These are phyloP conservation scores for Sarcophaga caerulescens DNA, from an alignment of 2,888 invertebrate species.

Conservation along the genomic window DNA sequence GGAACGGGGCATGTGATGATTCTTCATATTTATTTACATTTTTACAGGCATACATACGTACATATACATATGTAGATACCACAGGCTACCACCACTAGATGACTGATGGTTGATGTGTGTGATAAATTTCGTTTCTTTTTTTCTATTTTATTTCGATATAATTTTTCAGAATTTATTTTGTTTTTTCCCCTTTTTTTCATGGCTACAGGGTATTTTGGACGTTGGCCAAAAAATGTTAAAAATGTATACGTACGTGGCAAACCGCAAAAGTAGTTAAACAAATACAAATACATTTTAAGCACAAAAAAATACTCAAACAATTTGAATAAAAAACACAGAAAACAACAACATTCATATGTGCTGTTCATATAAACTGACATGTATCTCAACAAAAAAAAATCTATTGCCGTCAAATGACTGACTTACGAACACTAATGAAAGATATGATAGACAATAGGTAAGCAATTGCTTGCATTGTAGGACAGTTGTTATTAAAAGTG, in stretches of 20 bases:
- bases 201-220: constrained; percentile 38
- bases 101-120: constrained; percentile 56
- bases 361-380: background rate
- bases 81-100: constrained; percentile 21
- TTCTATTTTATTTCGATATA: constrained; percentile 8
- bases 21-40: background rate
- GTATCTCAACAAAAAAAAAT: constrained; percentile 37
- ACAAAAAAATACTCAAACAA: constrained; percentile 47
- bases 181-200: background rate
- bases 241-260: constrained; percentile 67
- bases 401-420: background rate
- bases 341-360: background rate
- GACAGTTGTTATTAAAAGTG: background rate
- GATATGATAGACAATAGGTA: constrained; percentile 3
- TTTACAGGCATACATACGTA: background rate
- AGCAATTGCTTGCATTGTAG: background rate
- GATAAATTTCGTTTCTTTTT: constrained; percentile 14
- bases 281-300: constrained; percentile 68
- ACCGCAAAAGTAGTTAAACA: constrained; percentile 79
- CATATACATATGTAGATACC: background rate
- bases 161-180: too few species aligned
- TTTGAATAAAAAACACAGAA: constrained; percentile 37
- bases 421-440: constrained; percentile 31
- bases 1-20: background rate
- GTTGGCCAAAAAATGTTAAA: constrained; percentile 64